Conservation (phyloP, 2,797 vertebrate genomes). For the Sciurus vulgaris region DNA sequence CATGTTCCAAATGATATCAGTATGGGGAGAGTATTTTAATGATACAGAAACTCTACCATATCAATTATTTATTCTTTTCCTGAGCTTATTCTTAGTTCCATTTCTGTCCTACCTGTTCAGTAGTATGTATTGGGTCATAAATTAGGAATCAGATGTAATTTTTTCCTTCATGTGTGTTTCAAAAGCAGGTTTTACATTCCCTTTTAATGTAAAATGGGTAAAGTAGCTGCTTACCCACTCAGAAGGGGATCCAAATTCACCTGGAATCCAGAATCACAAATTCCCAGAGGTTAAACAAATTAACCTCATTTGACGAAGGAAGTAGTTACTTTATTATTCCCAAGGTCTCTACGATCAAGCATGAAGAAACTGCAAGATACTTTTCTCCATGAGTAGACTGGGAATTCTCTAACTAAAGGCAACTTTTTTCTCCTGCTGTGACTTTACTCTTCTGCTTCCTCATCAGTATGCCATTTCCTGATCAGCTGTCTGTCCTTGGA, state of each 20-base stretch:
- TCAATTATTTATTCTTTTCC: not conserved
- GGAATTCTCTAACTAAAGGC: not conserved
- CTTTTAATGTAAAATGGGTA: not conserved
- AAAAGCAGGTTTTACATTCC: not conserved
- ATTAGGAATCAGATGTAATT: not conserved
- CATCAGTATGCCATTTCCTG: not conserved
- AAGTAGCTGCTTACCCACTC: not conserved
- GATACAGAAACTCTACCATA: not conserved
- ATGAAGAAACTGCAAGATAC: not conserved
- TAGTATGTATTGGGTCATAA: not conserved
- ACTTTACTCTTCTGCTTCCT: not conserved
- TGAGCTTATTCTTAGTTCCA: not conserved
- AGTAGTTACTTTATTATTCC: not conserved
- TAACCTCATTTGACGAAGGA: not conserved
- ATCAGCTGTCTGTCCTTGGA: not conserved
- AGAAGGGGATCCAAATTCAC: not conserved
- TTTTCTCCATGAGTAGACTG: not conserved
- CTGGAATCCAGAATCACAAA: not conserved
- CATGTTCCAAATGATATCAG: not conserved
- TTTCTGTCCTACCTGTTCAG: not conserved
- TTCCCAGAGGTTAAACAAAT: not conserved
- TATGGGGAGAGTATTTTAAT: not conserved
- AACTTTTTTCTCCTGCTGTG: not conserved
- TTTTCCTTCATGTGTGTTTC: not conserved
- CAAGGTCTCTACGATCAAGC: not conserved